These are phyloP conservation scores for Tychaedon coryphoeus DNA, from an alignment of 2,113 vertebrate genomes.

Conservation along the genomic window DNA sequence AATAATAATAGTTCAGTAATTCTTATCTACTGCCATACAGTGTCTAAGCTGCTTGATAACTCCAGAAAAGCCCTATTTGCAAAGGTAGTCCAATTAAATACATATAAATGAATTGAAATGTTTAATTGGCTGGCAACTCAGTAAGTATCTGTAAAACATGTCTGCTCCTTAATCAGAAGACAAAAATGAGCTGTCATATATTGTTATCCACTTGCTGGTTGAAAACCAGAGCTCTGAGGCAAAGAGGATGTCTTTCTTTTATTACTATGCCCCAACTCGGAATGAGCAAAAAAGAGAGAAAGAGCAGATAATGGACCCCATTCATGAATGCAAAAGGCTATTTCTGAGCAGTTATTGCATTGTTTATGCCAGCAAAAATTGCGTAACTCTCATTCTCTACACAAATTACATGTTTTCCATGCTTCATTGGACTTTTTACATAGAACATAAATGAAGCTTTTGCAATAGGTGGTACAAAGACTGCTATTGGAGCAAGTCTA, in stretches of 20 bases:
- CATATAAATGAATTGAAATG: background rate
- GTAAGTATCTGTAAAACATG: background rate
- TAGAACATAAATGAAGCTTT: conserved; percentile 47
- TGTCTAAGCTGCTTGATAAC: background rate
- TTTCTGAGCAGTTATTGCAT: conserved; percentile 46
- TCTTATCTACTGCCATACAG: background rate
- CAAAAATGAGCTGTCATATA: conserved; percentile 10
- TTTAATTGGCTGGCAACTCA: conserved; percentile 30
- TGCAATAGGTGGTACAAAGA: conserved; percentile 44
- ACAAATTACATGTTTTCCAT: conserved; percentile 54
- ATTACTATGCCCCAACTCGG: background rate
- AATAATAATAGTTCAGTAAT: background rate
- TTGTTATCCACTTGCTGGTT: conserved; percentile 10
- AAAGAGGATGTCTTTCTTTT: background rate
- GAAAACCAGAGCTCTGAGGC: conserved; percentile 9
- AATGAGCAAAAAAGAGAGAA: background rate
- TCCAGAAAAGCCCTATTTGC: background rate
- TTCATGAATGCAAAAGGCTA: conserved; percentile 29
- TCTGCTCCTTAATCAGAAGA: conserved; percentile 25
- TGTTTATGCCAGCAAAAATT: conserved; percentile 62
- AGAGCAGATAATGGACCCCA: conserved; percentile 4
- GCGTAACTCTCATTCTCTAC: conserved; percentile 26
- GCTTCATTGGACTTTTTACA: conserved; percentile 53
- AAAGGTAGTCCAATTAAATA: background rate
- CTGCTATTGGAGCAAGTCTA: background rate